Percentiles rank a stretch among this genome's conserved stretches.
These are phyloP conservation scores for Alauda arvensis DNA, from an alignment of 2,797 vertebrate species.

Conservation along the genomic window DNA sequence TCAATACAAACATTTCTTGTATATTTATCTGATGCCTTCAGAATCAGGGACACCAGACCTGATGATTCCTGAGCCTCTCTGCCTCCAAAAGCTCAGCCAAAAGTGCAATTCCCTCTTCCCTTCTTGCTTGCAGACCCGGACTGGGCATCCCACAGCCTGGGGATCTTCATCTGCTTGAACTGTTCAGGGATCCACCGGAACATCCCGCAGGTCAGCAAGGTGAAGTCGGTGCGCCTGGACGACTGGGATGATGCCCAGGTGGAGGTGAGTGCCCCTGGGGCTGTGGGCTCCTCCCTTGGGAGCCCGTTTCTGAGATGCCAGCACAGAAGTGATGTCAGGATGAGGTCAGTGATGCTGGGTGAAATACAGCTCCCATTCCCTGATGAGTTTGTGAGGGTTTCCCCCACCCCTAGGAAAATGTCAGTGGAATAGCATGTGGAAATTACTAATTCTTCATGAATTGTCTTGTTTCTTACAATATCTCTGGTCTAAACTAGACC, in stretches of 20 bases:
- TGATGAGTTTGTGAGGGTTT: not conserved
- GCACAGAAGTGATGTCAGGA: accelerated
- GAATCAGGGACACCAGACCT: not conserved
- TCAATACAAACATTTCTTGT: not conserved
- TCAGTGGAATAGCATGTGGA: not conserved
- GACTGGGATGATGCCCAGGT: conserved; percentile 88
- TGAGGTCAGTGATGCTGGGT: accelerated
- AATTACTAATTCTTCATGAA: not conserved
- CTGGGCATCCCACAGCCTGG: conserved; percentile 92
- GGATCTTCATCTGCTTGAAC: conserved; percentile 91
- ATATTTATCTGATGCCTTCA: not conserved
- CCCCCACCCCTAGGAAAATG: not conserved
- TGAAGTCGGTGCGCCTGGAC: conserved; percentile 88
- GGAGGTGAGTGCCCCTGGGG: conserved; percentile 72
- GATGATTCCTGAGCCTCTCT: not conserved
- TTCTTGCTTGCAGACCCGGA: conserved; percentile 83
- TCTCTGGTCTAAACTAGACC: not conserved
- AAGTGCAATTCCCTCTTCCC: not conserved
- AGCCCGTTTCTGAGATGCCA: not conserved
- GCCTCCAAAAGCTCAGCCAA: accelerated
- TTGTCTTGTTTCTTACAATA: not conserved
- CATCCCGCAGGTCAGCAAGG: conserved; percentile 88
- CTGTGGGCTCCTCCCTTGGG: not conserved
- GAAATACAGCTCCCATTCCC: accelerated
- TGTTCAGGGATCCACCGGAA: conserved; percentile 92